phyloP scores from a whole-genome alignment of 2,888 invertebrate genomes.

The Drosophila helvetica region DNA sequence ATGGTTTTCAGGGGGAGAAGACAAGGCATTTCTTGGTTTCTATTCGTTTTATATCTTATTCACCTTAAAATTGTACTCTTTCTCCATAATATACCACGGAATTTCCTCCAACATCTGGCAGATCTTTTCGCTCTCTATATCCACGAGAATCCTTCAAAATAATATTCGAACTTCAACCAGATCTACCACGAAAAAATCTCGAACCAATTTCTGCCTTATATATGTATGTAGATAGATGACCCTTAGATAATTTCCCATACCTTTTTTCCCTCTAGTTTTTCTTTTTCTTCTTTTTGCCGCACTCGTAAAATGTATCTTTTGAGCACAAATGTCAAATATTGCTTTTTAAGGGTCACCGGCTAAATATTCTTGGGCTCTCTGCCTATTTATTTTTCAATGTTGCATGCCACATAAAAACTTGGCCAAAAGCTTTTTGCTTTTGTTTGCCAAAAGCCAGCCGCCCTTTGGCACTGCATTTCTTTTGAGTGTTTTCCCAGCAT shows the following conservation, averaged over 20 bases:
- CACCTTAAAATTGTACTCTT: too few relatives aligned
- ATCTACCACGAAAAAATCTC: not conserved
- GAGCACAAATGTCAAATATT: constrained; percentile 80
- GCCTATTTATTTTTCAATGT: constrained; percentile 60
- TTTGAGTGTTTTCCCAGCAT: constrained; percentile 51
- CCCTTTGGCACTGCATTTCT: constrained; percentile 35
- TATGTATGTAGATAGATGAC: too few relatives aligned
- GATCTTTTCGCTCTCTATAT: too few relatives aligned
- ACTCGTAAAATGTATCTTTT: constrained; percentile 64
- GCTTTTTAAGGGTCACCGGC: constrained; percentile 76
- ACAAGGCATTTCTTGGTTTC: too few relatives aligned
- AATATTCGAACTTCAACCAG: not conserved
- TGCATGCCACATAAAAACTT: constrained; percentile 26
- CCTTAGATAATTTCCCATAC: not conserved
- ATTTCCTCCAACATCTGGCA: too few relatives aligned
- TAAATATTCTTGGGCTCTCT: constrained; percentile 53
- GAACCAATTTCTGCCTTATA: not conserved
- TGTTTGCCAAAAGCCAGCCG: constrained; percentile 43
- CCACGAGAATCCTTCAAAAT: too few relatives aligned
- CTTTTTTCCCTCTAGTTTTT: not conserved
- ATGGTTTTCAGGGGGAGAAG: not conserved
- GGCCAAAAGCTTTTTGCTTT: not conserved
- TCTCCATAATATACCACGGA: too few relatives aligned
- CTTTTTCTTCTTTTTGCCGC: constrained; percentile 8
- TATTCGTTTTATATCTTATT: too few relatives aligned